Evolutionary conservation across 2,888 invertebrate genomes (phyloP).

Genomic region (Synergus itoensis): DNA sequence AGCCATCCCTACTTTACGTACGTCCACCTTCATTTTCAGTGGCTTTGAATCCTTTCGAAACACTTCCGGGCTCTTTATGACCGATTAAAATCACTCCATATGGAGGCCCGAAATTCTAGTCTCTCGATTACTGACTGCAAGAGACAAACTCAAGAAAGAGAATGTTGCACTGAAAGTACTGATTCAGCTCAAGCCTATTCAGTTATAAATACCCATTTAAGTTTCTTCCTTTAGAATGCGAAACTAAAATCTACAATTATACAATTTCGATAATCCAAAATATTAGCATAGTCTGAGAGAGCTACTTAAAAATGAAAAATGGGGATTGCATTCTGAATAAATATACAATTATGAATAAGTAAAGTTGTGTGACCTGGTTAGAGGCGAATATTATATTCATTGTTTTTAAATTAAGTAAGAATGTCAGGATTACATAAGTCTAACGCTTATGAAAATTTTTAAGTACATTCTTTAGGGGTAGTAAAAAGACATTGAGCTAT

Average conservation of each 20-base stretch:
- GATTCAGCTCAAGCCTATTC: conserved; percentile 1
- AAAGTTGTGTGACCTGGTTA: background rate
- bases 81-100: conserved; percentile 1
- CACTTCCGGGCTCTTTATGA: conserved; percentile 52
- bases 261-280: background rate
- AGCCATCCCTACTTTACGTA: conserved; percentile 63
- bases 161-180: conserved; percentile 37
- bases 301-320: background rate
- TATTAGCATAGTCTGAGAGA: background rate
- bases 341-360: background rate
- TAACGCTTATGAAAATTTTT: background rate
- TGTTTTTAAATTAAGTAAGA: background rate
- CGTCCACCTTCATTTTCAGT: conserved; percentile 54
- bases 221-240: background rate
- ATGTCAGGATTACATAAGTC: background rate
- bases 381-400: background rate
- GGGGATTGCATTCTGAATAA: background rate
- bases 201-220: conserved; percentile 9
- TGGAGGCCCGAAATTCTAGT: conserved; percentile 25
- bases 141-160: conserved; percentile 4
- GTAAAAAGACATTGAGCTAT: background rate
- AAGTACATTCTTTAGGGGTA: background rate
- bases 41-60: conserved; percentile 50
- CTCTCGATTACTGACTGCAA: background rate
- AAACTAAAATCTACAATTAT: background rate